Conservation (phyloP, 2,888 invertebrate genomes). For the Microdon myrmicae region DNA sequence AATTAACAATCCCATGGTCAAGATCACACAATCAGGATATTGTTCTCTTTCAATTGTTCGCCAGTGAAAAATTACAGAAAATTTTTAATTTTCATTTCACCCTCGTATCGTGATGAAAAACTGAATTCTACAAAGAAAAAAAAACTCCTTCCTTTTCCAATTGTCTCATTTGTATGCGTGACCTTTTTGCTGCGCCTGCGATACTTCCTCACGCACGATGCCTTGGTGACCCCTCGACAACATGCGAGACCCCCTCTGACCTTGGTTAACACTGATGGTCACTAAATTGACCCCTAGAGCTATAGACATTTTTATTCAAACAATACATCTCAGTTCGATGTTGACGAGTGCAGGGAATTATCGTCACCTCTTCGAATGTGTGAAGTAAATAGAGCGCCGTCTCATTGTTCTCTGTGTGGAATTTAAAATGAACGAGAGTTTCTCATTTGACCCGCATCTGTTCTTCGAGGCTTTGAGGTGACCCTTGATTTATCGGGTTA, state of each 20-base stretch:
- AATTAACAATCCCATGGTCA: conserved; percentile 40
- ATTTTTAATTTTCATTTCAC: conserved; percentile 41
- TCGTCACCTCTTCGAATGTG: conserved; percentile 34
- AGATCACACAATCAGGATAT: conserved; percentile 33
- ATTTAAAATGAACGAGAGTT: conserved; percentile 15
- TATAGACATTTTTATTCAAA: conserved; percentile 17
- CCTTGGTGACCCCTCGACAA: conserved; percentile 39
- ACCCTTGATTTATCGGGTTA: conserved; percentile 51
- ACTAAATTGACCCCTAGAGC: conserved; percentile 48
- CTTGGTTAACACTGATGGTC: conserved; percentile 42
- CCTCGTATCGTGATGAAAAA: conserved; percentile 6
- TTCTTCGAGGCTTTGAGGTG: conserved; percentile 41
- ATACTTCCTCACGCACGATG: conserved; percentile 44
- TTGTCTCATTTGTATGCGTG: conserved; percentile 33
- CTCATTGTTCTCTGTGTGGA: conserved; percentile 25
- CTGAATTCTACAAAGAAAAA: conserved; percentile 11
- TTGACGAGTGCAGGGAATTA: conserved; percentile 6
- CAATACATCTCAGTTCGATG: conserved; percentile 37
- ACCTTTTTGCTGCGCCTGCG: conserved; percentile 50
- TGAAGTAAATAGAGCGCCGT: conserved; percentile 50
- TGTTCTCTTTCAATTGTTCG: conserved; percentile 34
- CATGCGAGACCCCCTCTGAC: conserved; percentile 24
- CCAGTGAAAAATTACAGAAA: conserved; percentile 45
- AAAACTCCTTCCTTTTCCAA: conserved; percentile 1
- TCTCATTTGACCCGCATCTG: conserved; percentile 50